Evolutionary conservation across 2,888 invertebrate species (phyloP), one percentile per base, ranked within the genome.

Genomic region (Torymus aiolomorphi): DNA sequence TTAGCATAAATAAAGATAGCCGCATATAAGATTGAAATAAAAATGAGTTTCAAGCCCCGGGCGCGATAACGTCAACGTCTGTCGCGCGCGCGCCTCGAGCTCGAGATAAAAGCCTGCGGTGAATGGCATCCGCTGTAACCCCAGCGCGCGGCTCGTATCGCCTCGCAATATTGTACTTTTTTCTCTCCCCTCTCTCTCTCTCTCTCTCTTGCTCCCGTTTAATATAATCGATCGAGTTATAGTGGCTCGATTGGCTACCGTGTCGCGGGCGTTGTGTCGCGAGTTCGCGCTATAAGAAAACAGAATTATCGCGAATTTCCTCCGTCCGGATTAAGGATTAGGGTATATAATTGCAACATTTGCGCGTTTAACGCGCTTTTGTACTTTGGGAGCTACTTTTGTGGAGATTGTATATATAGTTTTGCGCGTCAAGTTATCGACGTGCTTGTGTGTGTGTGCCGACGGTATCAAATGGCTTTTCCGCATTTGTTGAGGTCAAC

Each of bases 1-100:
- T 77, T 77, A 66, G 61, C 74, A 74, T 77, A 70, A 74, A 80
- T 74, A 66, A 77, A 74, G 63, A 72, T 72, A 76, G 63, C 20
- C 12, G 42, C 14, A 42, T 42, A 14, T 4, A n/a, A 63, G 73
- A 72, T 77, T 63, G 67, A 56, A 76, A 80, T 80, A 69, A 80
- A 80, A 80, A 69, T 74, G 59, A 77, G 65, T 73, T 66, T 65
- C 61, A 66, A 75, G 62, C 52, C 62, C 49, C 49, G 49, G 18
- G 61, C 61, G 18, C 51, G 70, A 71, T 66, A 80, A 71, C 71
- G 75, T 70, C 65, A 74, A 74, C 65, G 70, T 65, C 76, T 80
- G 71, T 72, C 73, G 76, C 62, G 52, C 69, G n/a, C 18, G 24
- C 69, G 4, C 42, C 8, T 8, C 31, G 3, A 31, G 31, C 42